These are phyloP conservation scores for Trematomus loennbergii DNA, from an alignment of 2,113 vertebrate species.

Conservation along the genomic window DNA sequence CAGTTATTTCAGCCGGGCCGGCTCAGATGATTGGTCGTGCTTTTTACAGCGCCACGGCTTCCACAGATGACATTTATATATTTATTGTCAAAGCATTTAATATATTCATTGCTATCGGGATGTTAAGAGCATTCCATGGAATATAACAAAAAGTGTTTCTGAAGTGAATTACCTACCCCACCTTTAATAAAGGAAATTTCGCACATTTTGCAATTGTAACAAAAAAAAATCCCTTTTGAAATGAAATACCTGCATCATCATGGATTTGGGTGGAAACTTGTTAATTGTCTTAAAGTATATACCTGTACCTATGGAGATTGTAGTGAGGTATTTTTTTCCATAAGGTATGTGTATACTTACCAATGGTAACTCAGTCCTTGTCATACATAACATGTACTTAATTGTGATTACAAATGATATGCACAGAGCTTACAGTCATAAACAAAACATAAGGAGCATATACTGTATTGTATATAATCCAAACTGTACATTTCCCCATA, in stretches of 20 bases:
- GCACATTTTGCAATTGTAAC: slow-evolving; percentile 42
- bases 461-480: slow-evolving; percentile 91
- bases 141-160: too few species aligned
- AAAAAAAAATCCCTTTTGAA: slow-evolving; percentile 58
- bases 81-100: too few species aligned
- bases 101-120: too few species aligned
- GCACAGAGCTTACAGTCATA: slow-evolving; percentile 94
- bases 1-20: too few species aligned
- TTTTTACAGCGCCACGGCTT: too few species aligned
- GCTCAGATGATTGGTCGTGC: too few species aligned
- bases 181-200: slow-evolving; percentile 36
- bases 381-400: slow-evolving; percentile 90
- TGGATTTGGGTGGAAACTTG: slow-evolving; percentile 61
- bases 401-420: slow-evolving; percentile 98
- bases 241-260: slow-evolving; percentile 48
- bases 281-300: slow-evolving; percentile 56
- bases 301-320: slow-evolving; percentile 54
- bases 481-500: slow-evolving; percentile 64
- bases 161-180: too few species aligned
- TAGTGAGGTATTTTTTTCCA: slow-evolving; percentile 56
- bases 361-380: slow-evolving; percentile 88
- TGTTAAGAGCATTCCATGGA: too few species aligned
- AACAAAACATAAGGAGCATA: slow-evolving; percentile 93
- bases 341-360: slow-evolving; percentile 74
- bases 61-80: too few species aligned